Conservation (phyloP, 1,140 invertebrate species). For the Odontomachus brunneus region DNA sequence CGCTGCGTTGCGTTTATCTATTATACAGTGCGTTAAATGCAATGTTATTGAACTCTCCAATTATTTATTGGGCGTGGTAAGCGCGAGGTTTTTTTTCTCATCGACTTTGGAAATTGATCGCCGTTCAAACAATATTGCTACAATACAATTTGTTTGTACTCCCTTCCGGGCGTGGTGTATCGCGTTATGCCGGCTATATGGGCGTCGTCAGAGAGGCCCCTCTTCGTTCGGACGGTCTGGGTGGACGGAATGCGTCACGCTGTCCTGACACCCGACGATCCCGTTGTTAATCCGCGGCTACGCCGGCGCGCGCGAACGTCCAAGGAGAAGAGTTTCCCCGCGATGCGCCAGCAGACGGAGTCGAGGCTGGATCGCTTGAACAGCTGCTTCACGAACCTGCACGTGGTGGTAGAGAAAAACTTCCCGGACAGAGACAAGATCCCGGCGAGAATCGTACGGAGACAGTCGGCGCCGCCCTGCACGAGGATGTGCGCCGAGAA, state of each 20-base stretch:
- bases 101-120: neutral
- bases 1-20: neutral
- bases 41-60: neutral
- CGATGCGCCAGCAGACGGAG: slow-evolving; percentile 64
- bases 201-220: slow-evolving; percentile 89
- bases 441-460: slow-evolving; percentile 61
- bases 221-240: slow-evolving; percentile 90
- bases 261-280: slow-evolving; percentile 89
- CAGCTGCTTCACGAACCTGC: slow-evolving; percentile 79
- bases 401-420: slow-evolving; percentile 76
- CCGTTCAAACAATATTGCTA: too few relatives aligned
- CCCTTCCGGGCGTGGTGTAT: too few relatives aligned
- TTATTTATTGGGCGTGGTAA: neutral
- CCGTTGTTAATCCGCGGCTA: slow-evolving; percentile 76
- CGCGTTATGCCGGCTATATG: slow-evolving; percentile 86
- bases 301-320: slow-evolving; percentile 45
- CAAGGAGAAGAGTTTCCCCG: slow-evolving; percentile 40
- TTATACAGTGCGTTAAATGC: neutral
- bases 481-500: slow-evolving; percentile 22
- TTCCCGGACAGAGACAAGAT: slow-evolving; percentile 47
- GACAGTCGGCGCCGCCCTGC: slow-evolving; percentile 76
- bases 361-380: slow-evolving; percentile 73
- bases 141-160: neutral
- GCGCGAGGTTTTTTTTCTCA: neutral
- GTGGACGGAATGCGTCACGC: slow-evolving; percentile 90